A percentile compares a stretch with the other conserved stretches of the same genome.
Conservation (phyloP, 2,888 invertebrate species). For the Ectobius pallidus region DNA sequence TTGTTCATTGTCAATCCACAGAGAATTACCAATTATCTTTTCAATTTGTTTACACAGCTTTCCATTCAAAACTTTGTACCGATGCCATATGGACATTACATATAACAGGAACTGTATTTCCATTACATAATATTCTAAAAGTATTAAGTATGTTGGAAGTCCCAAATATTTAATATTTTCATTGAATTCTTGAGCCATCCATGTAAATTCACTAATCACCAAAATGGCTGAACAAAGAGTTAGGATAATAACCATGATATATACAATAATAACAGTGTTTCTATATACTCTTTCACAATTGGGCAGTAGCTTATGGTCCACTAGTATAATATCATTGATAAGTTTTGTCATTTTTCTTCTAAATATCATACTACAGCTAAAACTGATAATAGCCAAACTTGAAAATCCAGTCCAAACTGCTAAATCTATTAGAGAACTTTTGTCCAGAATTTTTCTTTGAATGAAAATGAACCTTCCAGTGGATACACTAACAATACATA, state of each 20-base stretch:
- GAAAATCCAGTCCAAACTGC: neutral
- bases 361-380: neutral
- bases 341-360: neutral
- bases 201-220: neutral
- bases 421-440: neutral
- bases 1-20: neutral
- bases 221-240: neutral
- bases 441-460: too few species aligned
- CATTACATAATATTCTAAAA: neutral
- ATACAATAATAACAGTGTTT: neutral
- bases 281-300: neutral
- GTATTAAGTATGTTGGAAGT: neutral
- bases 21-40: neutral
- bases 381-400: neutral
- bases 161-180: neutral
- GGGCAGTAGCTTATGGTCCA: neutral
- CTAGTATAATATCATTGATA: neutral
- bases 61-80: neutral
- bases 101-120: neutral
- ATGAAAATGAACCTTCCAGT: too few species aligned
- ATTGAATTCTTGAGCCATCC: neutral
- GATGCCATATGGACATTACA: neutral
- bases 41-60: neutral
- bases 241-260: neutral
- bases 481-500: too few species aligned